Conservation (phyloP, 2,797 vertebrate genomes). For the Mormyrus proboscirostris region DNA sequence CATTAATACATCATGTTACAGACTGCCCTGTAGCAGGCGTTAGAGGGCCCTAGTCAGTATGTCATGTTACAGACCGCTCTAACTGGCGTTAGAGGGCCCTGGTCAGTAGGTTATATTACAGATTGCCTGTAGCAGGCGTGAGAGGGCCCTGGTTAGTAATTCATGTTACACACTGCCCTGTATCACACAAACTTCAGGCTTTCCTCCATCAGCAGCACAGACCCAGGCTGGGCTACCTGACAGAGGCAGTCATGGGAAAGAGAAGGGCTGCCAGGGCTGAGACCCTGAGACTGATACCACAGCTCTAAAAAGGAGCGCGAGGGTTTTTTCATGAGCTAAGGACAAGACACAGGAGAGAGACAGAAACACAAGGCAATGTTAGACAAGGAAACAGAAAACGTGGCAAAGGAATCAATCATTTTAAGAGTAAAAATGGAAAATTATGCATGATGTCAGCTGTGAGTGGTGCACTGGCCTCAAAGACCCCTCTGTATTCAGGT, state of each 20-base stretch:
- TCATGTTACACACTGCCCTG: not conserved
- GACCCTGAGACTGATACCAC: conserved; percentile 74
- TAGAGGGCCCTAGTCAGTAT: not conserved
- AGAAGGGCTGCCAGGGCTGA: conserved; percentile 58
- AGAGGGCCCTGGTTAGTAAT: not conserved
- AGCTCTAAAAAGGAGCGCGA: conserved; percentile 83
- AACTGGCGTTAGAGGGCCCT: not conserved
- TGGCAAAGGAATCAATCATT: not conserved
- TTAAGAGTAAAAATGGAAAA: not conserved
- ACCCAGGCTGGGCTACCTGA: conserved; percentile 65
- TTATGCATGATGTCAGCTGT: not conserved
- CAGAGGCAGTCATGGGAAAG: conserved; percentile 69
- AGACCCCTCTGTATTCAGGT: not conserved
- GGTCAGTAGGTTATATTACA: not conserved
- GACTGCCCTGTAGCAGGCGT: not conserved
- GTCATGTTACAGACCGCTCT: not conserved
- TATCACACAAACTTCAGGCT: not conserved
- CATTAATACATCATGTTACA: no score
- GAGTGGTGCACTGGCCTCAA: not conserved
- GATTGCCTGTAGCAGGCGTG: not conserved
- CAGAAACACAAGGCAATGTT: conserved; percentile 9
- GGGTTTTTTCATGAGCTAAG: conserved; percentile 78
- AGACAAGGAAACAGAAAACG: conserved; percentile 14
- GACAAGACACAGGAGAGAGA: conserved; percentile 43
- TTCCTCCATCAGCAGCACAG: not conserved